Conservation (phyloP, 2,888 invertebrate species). For the Apodemia duryi region DNA sequence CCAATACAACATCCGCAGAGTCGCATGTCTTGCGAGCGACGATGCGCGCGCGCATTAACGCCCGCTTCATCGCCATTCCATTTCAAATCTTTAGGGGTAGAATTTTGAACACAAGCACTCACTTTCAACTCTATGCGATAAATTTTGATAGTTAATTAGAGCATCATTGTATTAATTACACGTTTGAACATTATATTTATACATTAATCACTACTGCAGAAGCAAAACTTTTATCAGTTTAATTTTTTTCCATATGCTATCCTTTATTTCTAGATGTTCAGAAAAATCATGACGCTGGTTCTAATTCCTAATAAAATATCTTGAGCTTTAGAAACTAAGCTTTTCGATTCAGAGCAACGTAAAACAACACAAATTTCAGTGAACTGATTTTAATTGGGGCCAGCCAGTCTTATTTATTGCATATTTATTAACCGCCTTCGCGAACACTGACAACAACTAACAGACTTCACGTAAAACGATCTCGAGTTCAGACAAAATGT, state of each 20-base stretch:
- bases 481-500: constrained; percentile 17
- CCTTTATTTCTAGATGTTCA: no score
- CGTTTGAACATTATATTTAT: not conserved
- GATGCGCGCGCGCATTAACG: constrained; percentile 50
- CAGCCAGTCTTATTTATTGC: constrained; percentile 10
- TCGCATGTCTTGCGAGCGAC: constrained; percentile 67
- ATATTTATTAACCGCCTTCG: constrained; percentile 12
- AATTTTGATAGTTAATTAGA: constrained; percentile 45
- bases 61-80: constrained; percentile 58
- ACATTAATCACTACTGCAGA: no score
- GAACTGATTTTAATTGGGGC: constrained; percentile 12
- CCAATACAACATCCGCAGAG: constrained; percentile 74
- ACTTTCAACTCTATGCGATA: constrained; percentile 58
- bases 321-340: not conserved
- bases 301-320: no score
- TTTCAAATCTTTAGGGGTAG: constrained; percentile 40
- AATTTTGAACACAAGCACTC: constrained; percentile 60
- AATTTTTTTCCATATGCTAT: no score
- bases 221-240: no score
- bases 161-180: not conserved
- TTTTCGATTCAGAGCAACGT: not conserved
- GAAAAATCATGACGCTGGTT: no score
- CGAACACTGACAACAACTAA: constrained; percentile 7
- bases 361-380: constrained; percentile 5
- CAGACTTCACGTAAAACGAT: constrained; percentile 18